Conservation (phyloP, 1,140 invertebrate genomes). For the Nixonia krombeini region DNA sequence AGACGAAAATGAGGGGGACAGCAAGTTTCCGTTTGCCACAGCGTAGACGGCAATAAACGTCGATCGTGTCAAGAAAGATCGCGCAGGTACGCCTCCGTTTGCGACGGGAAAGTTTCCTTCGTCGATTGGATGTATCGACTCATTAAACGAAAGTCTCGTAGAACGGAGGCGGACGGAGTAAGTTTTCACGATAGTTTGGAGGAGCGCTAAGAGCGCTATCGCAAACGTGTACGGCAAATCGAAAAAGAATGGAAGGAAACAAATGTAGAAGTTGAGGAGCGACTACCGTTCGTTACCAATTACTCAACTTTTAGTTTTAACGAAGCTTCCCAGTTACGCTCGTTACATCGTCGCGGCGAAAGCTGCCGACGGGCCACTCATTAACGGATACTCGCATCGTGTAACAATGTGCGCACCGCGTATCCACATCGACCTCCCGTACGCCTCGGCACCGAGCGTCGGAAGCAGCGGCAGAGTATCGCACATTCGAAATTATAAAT, state of each 20-base stretch:
- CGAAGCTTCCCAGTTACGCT: constrained; percentile 20
- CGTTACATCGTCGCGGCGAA: constrained; percentile 3
- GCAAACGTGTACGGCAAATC: constrained; percentile 1
- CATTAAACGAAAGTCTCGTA: constrained; percentile 11
- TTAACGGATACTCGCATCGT: constrained; percentile 1
- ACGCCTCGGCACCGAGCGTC: no score
- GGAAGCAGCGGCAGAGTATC: no score
- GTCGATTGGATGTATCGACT: constrained; percentile 6
- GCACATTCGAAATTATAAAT: no score
- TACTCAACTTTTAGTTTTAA: constrained; percentile 53
- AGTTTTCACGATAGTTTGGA: constrained; percentile 12
- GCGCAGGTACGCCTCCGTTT: background rate
- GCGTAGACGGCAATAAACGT: background rate
- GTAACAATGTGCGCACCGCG: no score
- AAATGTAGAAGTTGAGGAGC: constrained; percentile 4
- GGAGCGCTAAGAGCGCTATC: constrained; percentile 6
- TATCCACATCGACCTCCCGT: no score
- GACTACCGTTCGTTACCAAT: constrained; percentile 36
- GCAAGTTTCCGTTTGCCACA: no score
- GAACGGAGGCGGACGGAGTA: background rate
- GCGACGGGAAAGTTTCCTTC: background rate
- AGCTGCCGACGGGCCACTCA: constrained; percentile 11
- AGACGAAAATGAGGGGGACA: no score
- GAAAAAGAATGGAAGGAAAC: constrained; percentile 13
- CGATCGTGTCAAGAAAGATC: background rate